Evolutionary conservation across 2,113 vertebrate species (phyloP).

Genomic region (Cavia aperea): DNA sequence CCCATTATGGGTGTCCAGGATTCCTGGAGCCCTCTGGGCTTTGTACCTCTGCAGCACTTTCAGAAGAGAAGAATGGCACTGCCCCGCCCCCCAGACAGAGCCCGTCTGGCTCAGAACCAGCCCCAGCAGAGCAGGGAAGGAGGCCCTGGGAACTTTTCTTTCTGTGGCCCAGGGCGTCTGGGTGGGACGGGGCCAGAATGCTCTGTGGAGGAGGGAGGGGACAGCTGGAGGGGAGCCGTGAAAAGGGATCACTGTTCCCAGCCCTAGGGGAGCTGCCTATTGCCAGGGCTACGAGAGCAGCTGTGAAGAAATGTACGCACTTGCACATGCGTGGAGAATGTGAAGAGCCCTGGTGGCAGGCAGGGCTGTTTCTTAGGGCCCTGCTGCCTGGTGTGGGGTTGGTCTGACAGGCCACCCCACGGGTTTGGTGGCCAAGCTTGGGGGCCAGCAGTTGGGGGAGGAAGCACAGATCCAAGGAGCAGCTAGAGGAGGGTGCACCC

Average conservation of each 20-base stretch:
- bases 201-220: not conserved
- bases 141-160: not conserved
- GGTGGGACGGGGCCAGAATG: not conserved
- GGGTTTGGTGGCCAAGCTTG: not conserved
- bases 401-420: accelerated
- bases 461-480: no score
- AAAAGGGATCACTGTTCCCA: not conserved
- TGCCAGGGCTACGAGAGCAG: not conserved
- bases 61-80: not conserved
- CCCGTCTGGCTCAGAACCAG: slow-evolving; percentile 5
- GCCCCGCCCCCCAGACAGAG: not conserved
- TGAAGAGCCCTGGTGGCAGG: not conserved
- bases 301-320: not conserved
- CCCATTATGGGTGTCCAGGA: not conserved
- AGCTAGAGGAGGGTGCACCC: accelerated
- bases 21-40: not conserved
- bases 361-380: not conserved
- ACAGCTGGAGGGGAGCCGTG: not conserved
- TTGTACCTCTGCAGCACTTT: not conserved
- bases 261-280: not conserved
- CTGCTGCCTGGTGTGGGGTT: not conserved
- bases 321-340: not conserved
- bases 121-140: accelerated
- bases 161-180: not conserved
- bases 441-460: not conserved